Evolutionary conservation across 2,888 invertebrate genomes (phyloP), one percentile per base, ranked within the genome.

Genomic region (Dermolepida albohirtum): DNA sequence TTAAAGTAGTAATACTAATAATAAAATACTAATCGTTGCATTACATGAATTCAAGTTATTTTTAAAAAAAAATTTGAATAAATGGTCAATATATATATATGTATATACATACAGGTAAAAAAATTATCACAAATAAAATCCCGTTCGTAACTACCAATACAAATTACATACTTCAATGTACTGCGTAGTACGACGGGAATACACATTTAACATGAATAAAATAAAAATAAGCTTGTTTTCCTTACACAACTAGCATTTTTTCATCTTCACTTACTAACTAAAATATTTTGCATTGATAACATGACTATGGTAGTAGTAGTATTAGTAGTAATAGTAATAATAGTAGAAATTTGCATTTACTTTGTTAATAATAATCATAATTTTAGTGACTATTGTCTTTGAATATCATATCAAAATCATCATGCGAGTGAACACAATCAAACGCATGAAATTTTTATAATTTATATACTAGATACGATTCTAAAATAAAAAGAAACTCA

Each of bases 241-340:
- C 69, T 69, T 69, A 66, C 41, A 62, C 44, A 59, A 59, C 59
- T 59, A 59, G 47, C 34, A 47, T 65, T 22, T 57, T 29, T 10
- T 34, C 34, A 8, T 34, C 6, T 34, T 34, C 34, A 34, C 66
- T 66, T 55, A 66, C 66, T 66, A 66, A 49, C 55, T 64, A 64
- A 68, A 68, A 64, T 52, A 64, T 71, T 55, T 77, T 77, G 77
- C 77, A 77, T 77, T 77, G 77, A 75, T 76, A 76, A 71, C 66
- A 72, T 75, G 76, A 75, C 75, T 76, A 75, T 72, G 71, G 57
- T 66, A 66, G 49, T 68, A 40, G 6, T 34, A 34, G 10, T 34
- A 34, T 6, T 34, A 34, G 57, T 34, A 34, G 6, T 34, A 34
- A 22, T 22, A 22, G 57, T 34, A 34, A 10, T 34, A 34, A 22